phyloP scores from a whole-genome alignment of 2,797 vertebrate genomes.

The Pipistrellus pipistrellus region DNA sequence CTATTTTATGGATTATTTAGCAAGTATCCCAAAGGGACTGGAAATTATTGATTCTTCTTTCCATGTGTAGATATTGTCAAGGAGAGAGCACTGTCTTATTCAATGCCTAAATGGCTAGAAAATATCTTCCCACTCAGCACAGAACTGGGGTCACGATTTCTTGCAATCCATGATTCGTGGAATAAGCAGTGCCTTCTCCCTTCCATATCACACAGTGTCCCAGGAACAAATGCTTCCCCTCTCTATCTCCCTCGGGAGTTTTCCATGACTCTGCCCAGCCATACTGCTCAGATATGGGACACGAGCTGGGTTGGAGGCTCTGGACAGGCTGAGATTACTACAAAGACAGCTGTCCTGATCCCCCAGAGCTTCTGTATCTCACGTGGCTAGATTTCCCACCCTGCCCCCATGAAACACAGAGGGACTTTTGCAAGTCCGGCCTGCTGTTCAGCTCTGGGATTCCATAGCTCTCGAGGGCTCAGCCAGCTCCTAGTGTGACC shows the following conservation, averaged over 20 bases:
- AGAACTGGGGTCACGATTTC: not conserved
- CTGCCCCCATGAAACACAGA: not conserved
- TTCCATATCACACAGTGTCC: not conserved
- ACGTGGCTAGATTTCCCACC: not conserved
- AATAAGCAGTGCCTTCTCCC: not conserved
- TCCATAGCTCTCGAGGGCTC: not conserved
- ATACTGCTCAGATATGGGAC: not conserved
- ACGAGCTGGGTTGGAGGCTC: not conserved
- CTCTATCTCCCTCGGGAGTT: not conserved
- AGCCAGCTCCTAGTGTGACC: not conserved
- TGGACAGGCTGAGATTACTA: not conserved
- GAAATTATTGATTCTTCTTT: slow-evolving; percentile 47
- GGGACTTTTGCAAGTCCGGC: not conserved
- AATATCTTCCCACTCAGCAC: not conserved
- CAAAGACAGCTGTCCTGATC: not conserved
- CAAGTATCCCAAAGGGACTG: not conserved
- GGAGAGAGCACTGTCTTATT: not conserved
- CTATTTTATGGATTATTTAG: slow-evolving; percentile 16
- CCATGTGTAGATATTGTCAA: not conserved
- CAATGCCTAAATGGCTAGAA: slow-evolving; percentile 22
- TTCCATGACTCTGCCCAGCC: not conserved
- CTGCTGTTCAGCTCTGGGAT: not conserved
- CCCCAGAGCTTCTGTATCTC: not conserved
- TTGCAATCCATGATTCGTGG: not conserved
- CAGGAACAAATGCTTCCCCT: not conserved